Conservation (phyloP, 2,113 vertebrate genomes). For the Saccopteryx bilineata region DNA sequence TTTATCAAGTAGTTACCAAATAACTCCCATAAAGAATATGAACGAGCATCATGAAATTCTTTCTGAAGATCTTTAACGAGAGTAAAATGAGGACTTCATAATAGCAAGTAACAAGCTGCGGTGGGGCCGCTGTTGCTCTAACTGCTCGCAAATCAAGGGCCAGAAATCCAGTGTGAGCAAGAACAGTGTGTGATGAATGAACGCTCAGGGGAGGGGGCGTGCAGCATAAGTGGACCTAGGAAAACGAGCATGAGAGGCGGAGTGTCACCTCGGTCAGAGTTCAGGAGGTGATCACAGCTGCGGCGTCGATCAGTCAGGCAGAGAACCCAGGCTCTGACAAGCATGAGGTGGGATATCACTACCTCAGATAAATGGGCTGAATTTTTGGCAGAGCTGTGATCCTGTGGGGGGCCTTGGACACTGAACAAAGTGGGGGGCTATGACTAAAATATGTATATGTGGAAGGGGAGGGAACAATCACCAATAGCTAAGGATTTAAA, state of each 20-base stretch:
- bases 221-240: not conserved
- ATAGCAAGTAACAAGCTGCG: not conserved
- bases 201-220: not conserved
- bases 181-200: not conserved
- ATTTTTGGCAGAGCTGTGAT: not conserved
- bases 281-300: not conserved
- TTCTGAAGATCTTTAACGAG: conserved; percentile 44
- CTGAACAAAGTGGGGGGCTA: not conserved
- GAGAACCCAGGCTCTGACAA: not conserved
- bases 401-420: not conserved
- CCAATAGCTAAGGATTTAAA: not conserved
- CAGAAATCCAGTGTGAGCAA: not conserved
- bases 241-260: not conserved
- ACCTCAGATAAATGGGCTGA: not conserved
- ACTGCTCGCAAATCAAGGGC: not conserved
- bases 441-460: not conserved
- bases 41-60: not conserved
- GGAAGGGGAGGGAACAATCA: not conserved
- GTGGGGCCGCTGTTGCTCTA: not conserved
- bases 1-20: conserved; percentile 59
- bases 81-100: conserved; percentile 2
- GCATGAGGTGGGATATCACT: not conserved
- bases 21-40: conserved; percentile 58
- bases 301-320: not conserved
- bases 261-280: too few relatives aligned